Conservation (phyloP, 2,888 invertebrate species). For the Lasioglossum lativentre region DNA sequence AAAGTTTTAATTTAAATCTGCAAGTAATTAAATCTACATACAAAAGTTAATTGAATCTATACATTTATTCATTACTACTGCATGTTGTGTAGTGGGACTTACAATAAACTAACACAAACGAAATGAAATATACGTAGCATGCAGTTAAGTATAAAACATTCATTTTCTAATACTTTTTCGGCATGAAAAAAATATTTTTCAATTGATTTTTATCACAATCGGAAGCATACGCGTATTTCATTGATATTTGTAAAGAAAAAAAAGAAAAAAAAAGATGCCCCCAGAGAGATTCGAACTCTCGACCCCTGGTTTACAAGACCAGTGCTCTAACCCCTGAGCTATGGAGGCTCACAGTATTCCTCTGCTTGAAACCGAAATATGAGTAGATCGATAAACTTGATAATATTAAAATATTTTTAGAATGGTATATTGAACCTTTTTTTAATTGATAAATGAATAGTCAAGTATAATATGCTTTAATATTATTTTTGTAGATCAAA, state of each 20-base stretch:
- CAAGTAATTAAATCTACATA: not conserved
- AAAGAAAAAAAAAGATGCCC: conserved; percentile 83
- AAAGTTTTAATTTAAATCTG: not conserved
- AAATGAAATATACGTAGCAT: not conserved
- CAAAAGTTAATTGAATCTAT: not conserved
- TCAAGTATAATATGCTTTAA: not conserved
- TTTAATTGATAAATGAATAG: not conserved
- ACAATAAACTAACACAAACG: not conserved
- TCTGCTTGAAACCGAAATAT: conserved; percentile 13
- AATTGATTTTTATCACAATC: not conserved
- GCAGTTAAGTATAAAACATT: not conserved
- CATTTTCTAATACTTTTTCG: not conserved
- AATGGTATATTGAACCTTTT: not conserved
- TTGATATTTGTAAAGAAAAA: not conserved
- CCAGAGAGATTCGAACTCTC: conserved; percentile 90
- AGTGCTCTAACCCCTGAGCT: conserved; percentile 83
- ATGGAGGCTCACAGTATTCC: conserved; percentile 75
- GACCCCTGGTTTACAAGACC: conserved; percentile 86
- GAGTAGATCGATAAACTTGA: not conserved
- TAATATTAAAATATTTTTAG: not conserved
- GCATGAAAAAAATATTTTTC: not conserved
- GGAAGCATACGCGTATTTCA: too few species aligned
- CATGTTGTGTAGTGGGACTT: not conserved
- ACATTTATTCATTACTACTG: not conserved
- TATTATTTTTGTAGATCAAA: not conserved